A percentile compares a stretch with the other conserved stretches of the same genome.
These are phyloP conservation scores for Cephus sareptanus DNA, from an alignment of 2,888 invertebrate species.

Conservation along the genomic window DNA sequence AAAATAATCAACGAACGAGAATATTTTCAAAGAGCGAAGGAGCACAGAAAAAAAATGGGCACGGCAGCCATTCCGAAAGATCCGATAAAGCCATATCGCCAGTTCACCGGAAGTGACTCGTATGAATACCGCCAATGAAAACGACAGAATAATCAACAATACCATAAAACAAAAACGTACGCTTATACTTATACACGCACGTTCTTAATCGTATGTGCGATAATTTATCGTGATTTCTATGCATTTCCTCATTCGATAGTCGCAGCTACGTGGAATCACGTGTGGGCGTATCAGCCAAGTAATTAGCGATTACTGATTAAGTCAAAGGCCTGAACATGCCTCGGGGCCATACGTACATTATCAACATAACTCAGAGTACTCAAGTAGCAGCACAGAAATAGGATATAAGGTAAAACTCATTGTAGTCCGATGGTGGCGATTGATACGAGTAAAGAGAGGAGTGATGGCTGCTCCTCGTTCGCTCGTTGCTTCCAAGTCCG, in stretches of 20 bases:
- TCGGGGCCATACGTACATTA: not conserved
- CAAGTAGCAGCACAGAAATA: not conserved
- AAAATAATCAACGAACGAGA: not conserved
- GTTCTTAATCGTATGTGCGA: not conserved
- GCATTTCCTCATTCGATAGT: constrained; percentile 62
- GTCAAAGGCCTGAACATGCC: constrained; percentile 58
- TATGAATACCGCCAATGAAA: not conserved
- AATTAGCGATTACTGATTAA: constrained; percentile 67
- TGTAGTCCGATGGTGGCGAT: constrained; percentile 54
- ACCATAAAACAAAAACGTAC: not conserved
- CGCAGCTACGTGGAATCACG: constrained; percentile 12
- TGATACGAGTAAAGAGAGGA: constrained; percentile 54
- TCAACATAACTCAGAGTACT: not conserved
- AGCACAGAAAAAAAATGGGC: not conserved
- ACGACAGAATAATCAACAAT: not conserved
- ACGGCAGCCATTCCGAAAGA: constrained; percentile 11
- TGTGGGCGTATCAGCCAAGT: constrained; percentile 56
- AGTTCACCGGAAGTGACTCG: constrained; percentile 13
- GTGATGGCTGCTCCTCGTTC: constrained; percentile 48
- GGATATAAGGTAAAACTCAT: not conserved
- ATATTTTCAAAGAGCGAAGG: not conserved
- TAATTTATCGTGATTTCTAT: constrained; percentile 56
- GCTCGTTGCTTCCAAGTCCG: constrained; percentile 25
- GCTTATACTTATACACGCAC: not conserved
- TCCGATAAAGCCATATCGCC: constrained; percentile 41